Base-by-base conservation (phyloP, 2,888 invertebrate genomes). In the Aphidius colemani region DNA sequence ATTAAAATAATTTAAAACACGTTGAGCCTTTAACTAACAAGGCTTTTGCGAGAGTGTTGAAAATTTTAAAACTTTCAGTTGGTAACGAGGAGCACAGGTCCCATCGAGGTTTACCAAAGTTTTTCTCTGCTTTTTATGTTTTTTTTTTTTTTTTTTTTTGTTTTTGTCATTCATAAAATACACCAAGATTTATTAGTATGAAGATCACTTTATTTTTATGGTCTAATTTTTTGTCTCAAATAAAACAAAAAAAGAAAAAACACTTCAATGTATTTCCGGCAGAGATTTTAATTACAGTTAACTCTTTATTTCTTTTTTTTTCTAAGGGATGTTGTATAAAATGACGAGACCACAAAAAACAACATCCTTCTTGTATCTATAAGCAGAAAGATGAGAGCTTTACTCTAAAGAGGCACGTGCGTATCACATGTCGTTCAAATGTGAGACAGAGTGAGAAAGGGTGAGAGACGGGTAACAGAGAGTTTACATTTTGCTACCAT, bases 371-470 rank as follows among this genome's bases (percentile, higher is more conserved):
- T 11, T 39, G 50, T 64, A 64, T 59, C 53, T 58, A 61, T 57
- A 61, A 58, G 59, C 59, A 66, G 59, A 64, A 65, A 30, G 30
- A 30, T 30, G 58, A 65, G 18, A 56, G 45, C 45, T 59, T 44
- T 45, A 46, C 56, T 56, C 61, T 46, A 57, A 51, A 51, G 70
- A 71, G 77, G 81, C 81, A 82, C 78, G 80, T 81, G 81, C 80
- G 79, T 78, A 75, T 81, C 81, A 81, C 79, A 80, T 81, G 81
- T 79, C 72, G 66, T 56, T 64, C 67, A 69, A 70, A 49, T 66
- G 61, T 65, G 59, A 59, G 61, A 55, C 13, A 45, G 63, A 61
- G 30, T 18, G 64, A 53, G 60, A 61, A 64, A 55, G 67, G 66
- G 49, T 58, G 66, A 57, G 55, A 49, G 49, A 49, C 43, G 48